Evolutionary conservation across 2,888 invertebrate genomes (phyloP).

Genomic region (Globia sparganii): DNA sequence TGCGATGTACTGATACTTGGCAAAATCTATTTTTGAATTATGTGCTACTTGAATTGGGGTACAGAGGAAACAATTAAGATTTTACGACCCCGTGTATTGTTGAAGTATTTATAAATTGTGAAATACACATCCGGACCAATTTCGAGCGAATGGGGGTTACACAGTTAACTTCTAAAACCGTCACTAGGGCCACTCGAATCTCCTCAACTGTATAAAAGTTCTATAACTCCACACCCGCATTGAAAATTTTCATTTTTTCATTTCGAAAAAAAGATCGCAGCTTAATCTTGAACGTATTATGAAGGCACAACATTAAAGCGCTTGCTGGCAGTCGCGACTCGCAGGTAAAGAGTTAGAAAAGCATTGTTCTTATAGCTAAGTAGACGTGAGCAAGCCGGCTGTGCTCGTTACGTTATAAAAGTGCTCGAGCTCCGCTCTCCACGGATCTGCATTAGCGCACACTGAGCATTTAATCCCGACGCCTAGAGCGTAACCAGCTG

Average conservation of each 20-base stretch:
- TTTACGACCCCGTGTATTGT: constrained; percentile 30
- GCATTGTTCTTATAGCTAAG: constrained; percentile 71
- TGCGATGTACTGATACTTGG: constrained; percentile 49
- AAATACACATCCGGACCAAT: constrained; percentile 18
- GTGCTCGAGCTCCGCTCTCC: constrained; percentile 63
- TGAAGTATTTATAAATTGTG: constrained; percentile 33
- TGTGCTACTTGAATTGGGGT: constrained; percentile 51
- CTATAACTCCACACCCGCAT: not conserved
- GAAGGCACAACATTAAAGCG: constrained; percentile 45
- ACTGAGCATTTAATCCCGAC: constrained; percentile 70
- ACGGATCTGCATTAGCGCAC: constrained; percentile 69
- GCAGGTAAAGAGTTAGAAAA: constrained; percentile 61
- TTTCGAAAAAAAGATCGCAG: constrained; percentile 45
- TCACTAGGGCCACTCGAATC: not conserved
- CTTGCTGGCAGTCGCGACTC: constrained; percentile 21
- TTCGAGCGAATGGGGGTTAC: constrained; percentile 13
- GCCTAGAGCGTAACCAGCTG: constrained; percentile 53
- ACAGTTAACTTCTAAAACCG: constrained; percentile 10
- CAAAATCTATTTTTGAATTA: constrained; percentile 57
- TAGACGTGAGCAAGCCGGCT: constrained; percentile 68
- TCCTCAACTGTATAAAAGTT: not conserved
- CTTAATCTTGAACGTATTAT: constrained; percentile 52
- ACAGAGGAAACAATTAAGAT: constrained; percentile 52
- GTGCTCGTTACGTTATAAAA: constrained; percentile 67
- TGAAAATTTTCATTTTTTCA: constrained; percentile 17